These are phyloP conservation scores for Himalopsyche japonica DNA, from an alignment of 2,888 invertebrate species.

Conservation along the genomic window DNA sequence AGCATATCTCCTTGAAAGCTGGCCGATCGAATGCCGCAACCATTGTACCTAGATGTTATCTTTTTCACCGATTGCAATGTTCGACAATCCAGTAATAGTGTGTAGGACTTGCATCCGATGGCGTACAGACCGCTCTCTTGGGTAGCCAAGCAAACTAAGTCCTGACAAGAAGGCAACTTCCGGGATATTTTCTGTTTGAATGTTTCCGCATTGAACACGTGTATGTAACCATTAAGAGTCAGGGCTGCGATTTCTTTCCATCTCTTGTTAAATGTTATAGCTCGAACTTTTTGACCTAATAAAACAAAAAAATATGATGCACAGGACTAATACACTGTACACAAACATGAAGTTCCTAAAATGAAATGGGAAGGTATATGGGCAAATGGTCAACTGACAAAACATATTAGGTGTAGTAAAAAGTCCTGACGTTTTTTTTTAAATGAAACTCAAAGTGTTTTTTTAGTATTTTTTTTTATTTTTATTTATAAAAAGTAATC, in stretches of 20 bases:
- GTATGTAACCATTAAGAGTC: slow-evolving; percentile 91
- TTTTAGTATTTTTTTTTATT: no score
- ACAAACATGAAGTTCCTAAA: not conserved
- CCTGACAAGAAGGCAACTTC: slow-evolving; percentile 86
- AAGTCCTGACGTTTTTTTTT: no score
- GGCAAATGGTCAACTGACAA: no score
- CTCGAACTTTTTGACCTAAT: slow-evolving; percentile 73
- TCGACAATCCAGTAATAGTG: slow-evolving; percentile 84
- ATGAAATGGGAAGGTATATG: no score
- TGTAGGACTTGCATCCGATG: slow-evolving; percentile 92
- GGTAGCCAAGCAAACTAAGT: slow-evolving; percentile 90
- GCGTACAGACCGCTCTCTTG: slow-evolving; percentile 88
- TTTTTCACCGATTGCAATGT: slow-evolving; percentile 81
- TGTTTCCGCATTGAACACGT: slow-evolving; percentile 88
- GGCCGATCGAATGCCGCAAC: slow-evolving; percentile 89
- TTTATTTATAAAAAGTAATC: no score
- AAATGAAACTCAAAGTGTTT: no score
- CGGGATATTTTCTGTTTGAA: slow-evolving; percentile 86
- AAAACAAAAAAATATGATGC: slow-evolving; percentile 21
- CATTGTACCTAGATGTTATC: slow-evolving; percentile 84
- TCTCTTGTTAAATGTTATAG: slow-evolving; percentile 83
- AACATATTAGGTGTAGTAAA: no score
- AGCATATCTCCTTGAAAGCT: slow-evolving; percentile 88
- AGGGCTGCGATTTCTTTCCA: slow-evolving; percentile 88
- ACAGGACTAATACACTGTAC: not conserved